A percentile compares a stretch with the other conserved stretches of the same genome.
These are phyloP conservation scores for Bemisia tabaci DNA, from an alignment of 1,140 invertebrate species.

Conservation along the genomic window DNA sequence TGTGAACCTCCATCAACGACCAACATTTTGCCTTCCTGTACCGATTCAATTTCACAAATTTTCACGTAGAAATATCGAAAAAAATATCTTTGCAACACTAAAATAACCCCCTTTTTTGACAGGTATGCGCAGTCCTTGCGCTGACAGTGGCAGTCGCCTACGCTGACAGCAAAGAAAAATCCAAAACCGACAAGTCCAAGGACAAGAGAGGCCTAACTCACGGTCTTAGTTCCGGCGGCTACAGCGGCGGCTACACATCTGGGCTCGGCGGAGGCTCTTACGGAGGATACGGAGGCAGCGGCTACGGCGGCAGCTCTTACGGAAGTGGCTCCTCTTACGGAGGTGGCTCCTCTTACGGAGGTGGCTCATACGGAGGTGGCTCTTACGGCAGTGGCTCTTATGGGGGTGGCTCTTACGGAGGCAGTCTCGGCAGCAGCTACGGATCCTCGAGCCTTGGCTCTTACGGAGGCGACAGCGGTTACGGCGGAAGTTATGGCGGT, in stretches of 20 bases:
- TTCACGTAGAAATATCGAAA: too few relatives aligned
- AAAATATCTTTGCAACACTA: too few relatives aligned
- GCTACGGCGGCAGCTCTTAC: neutral
- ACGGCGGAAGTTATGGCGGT: conserved; percentile 1
- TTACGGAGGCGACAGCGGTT: neutral
- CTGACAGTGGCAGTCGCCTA: neutral
- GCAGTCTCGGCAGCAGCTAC: neutral
- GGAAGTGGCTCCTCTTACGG: neutral
- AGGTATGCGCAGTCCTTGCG: neutral
- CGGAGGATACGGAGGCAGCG: neutral
- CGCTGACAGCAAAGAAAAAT: neutral
- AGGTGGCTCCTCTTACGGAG: neutral
- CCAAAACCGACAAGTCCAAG: neutral
- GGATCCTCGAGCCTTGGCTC: neutral
- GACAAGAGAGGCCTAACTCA: neutral
- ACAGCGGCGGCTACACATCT: neutral
- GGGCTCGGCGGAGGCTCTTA: neutral
- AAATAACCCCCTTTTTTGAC: neutral
- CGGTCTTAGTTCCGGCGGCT: too few relatives aligned
- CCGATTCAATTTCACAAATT: too few relatives aligned
- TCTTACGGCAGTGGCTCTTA: neutral
- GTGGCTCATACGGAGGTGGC: neutral
- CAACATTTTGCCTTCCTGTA: too few relatives aligned
- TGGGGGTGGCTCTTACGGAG: neutral
- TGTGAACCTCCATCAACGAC: too few relatives aligned